Evolutionary conservation across 2,113 vertebrate genomes (phyloP).

Genomic region (Pagrus major): DNA sequence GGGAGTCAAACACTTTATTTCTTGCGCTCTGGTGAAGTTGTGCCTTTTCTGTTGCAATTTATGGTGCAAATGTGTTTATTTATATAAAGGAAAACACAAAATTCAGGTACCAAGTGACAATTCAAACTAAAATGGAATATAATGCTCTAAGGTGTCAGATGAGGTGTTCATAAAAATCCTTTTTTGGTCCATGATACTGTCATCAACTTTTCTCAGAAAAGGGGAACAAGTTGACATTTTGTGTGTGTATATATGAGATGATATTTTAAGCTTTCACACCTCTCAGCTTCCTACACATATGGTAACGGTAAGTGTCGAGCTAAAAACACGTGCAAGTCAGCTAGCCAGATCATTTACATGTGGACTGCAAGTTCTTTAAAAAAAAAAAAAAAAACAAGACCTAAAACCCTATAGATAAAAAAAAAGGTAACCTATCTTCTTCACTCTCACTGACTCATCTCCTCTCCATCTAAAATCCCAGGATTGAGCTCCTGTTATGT

Average conservation of each 20-base stretch:
- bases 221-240: conserved; percentile 11
- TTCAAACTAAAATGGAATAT: too few species aligned
- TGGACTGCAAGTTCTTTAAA: conserved; percentile 11
- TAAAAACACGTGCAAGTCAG: background rate
- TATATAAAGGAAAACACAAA: too few species aligned
- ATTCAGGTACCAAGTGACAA: too few species aligned
- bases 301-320: background rate
- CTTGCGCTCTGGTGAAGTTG: too few species aligned
- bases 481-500: conserved; percentile 53
- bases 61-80: too few species aligned
- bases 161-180: too few species aligned
- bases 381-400: background rate
- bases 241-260: background rate
- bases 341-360: background rate
- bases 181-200: background rate
- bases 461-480: conserved; percentile 51
- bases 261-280: background rate
- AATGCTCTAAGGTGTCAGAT: too few species aligned
- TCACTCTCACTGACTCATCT: conserved; percentile 59
- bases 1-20: too few species aligned
- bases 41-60: too few species aligned
- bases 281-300: background rate
- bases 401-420: conserved; percentile 1
- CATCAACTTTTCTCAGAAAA: background rate
- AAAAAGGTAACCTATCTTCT: background rate